Conservation (phyloP, 2,888 invertebrate species). For the Cabera pusaria region DNA sequence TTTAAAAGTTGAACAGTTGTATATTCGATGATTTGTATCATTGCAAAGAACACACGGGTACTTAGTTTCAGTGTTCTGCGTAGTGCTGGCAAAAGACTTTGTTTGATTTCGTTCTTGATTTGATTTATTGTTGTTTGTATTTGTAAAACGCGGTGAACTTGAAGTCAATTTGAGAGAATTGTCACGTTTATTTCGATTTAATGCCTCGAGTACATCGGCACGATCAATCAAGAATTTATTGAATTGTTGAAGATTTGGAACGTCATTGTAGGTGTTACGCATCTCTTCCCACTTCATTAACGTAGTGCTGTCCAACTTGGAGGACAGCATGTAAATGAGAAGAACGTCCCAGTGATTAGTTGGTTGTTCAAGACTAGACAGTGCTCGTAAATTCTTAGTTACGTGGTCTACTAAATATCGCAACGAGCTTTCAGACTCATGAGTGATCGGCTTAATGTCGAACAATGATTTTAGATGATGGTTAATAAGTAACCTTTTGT, state of each 20-base stretch:
- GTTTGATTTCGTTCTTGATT: too few species aligned
- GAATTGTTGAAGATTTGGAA: neutral
- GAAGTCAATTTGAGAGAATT: too few species aligned
- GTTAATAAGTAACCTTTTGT: conserved; percentile 7
- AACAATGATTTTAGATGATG: conserved; percentile 28
- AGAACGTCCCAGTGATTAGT: conserved; percentile 26
- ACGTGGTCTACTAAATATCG: conserved; percentile 28
- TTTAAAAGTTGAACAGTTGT: too few species aligned
- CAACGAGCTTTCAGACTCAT: conserved; percentile 24
- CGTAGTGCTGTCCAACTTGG: conserved; percentile 7
- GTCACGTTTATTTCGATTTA: too few species aligned
- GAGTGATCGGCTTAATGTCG: conserved; percentile 17
- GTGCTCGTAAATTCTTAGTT: conserved; percentile 31
- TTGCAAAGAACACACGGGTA: too few species aligned
- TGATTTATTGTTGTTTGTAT: too few species aligned
- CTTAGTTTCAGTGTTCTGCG: too few species aligned
- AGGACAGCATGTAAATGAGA: conserved; percentile 29
- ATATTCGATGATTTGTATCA: too few species aligned
- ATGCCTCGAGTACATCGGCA: conserved; percentile 1
- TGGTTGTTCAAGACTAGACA: conserved; percentile 27
- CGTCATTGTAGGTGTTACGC: conserved; percentile 19
- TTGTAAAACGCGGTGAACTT: too few species aligned
- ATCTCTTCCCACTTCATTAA: conserved; percentile 32
- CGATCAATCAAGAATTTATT: conserved; percentile 24
- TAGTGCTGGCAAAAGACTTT: too few species aligned